A percentile compares a stretch with the other conserved stretches of the same genome.
phyloP scores from a whole-genome alignment of 2,113 vertebrate species.

The Gadus macrocephalus region DNA sequence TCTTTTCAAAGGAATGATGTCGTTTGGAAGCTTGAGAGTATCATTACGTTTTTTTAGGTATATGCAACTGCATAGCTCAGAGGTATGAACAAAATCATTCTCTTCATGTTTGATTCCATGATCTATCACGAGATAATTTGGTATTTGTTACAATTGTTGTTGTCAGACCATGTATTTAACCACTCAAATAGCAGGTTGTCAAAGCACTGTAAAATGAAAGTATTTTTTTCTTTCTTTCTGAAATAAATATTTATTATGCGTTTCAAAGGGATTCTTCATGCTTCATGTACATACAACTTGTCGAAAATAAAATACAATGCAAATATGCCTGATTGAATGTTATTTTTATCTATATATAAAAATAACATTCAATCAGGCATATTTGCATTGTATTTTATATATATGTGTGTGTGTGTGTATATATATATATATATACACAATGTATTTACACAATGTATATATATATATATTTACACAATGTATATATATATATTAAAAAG shows the following conservation, averaged over 20 bases:
- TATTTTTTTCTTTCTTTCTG: constrained; percentile 64
- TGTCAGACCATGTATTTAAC: constrained; percentile 37
- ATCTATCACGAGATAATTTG: not conserved
- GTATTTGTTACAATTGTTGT: constrained; percentile 47
- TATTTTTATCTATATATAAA: no score
- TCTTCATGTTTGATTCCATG: not conserved
- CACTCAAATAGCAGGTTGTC: constrained; percentile 56
- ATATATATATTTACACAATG: no score
- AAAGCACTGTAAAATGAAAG: constrained; percentile 53
- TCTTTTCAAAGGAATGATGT: no score
- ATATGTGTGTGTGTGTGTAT: no score
- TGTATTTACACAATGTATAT: no score
- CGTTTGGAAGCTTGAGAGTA: no score
- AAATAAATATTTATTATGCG: constrained; percentile 74
- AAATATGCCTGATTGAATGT: not conserved
- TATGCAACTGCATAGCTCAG: no score
- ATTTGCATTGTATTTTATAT: not conserved
- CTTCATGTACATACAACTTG: not conserved
- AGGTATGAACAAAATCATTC: no score
- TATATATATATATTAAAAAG: no score
- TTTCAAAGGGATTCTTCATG: constrained; percentile 43
- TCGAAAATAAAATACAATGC: not conserved
- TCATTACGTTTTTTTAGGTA: no score
- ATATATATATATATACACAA: no score
- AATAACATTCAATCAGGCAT: not conserved